Evolutionary conservation across 2,888 invertebrate genomes (phyloP), one percentile per base, ranked within the genome.

Genomic region (Diarsia brunnea): DNA sequence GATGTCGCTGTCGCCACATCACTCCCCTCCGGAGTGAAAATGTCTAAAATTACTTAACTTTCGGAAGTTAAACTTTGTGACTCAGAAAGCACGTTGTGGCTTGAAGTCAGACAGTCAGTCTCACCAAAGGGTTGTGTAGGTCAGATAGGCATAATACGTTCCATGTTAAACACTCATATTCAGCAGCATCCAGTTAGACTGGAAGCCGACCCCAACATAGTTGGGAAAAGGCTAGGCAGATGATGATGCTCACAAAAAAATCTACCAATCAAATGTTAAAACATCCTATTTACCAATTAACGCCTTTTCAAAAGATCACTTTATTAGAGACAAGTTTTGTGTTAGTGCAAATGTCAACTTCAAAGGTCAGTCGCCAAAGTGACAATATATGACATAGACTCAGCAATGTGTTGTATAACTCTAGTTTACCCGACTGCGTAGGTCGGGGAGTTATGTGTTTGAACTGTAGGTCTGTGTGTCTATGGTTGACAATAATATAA

Each of bases 351-450:
- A 69, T 78, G 70, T 63, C 79, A 76, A 14, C 21, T 11, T 1
- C 10, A 77, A 70, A 63, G 78, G 70, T 77, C 47, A 79, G 19
- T 31, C 19, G 63, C 1, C 19, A n/a, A 8, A 47, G 65, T 75
- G 16, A 21, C 51, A 31, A 3, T 49, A 3, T 49, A 4, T 45
- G 51, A 11, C 24, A 61, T 19, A 75, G 45, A 61, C 16, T 27
- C 45, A 51, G 58, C 49, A 67, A 27, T 21, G 4, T 47, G 8
- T 69, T 78, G n/a, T 55, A n/a, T 78, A 78, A 53, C 16, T 63
- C 66, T 2, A 8, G n/a, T 14, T 53, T 61, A 68, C 16, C 51
- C 60, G 78, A 53, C 51, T 61, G 24, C 31, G 63, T 1, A 63
- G n/a, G n/a, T 63, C 8, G 60, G 27, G 19, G 53, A n/a, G 61